Evolutionary conservation across 2,888 invertebrate species (phyloP).

Genomic region (Actias luna): DNA sequence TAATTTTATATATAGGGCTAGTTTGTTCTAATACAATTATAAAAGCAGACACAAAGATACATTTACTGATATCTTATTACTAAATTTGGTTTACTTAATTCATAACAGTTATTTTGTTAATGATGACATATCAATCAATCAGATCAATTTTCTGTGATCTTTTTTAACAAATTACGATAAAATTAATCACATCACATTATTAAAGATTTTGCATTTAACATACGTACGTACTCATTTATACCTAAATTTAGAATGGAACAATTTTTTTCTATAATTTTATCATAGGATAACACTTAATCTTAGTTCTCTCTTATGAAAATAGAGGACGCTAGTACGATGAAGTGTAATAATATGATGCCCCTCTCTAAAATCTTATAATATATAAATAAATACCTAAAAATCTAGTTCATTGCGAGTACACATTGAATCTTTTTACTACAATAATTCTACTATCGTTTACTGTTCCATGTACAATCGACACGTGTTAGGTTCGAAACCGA

Average conservation of each 20-base stretch:
- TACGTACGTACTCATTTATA: too few relatives aligned
- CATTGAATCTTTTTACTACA: too few relatives aligned
- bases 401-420: too few relatives aligned
- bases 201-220: neutral
- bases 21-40: neutral
- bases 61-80: neutral
- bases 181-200: neutral
- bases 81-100: neutral
- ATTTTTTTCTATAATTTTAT: neutral
- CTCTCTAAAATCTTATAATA: too few relatives aligned
- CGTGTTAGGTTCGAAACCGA: too few relatives aligned
- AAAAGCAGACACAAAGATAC: neutral
- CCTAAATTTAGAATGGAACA: neutral
- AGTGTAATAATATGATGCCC: neutral
- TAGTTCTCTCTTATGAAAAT: neutral
- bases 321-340: neutral
- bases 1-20: conserved; percentile 15
- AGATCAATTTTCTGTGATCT: neutral
- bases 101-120: neutral
- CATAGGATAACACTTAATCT: neutral
- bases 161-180: neutral
- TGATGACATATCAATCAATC: neutral
- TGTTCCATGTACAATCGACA: too few relatives aligned
- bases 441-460: too few relatives aligned
- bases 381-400: too few relatives aligned